These are phyloP conservation scores for Xiphorhynchus erythropygius DNA, from an alignment of 2,797 vertebrate species.

Conservation along the genomic window DNA sequence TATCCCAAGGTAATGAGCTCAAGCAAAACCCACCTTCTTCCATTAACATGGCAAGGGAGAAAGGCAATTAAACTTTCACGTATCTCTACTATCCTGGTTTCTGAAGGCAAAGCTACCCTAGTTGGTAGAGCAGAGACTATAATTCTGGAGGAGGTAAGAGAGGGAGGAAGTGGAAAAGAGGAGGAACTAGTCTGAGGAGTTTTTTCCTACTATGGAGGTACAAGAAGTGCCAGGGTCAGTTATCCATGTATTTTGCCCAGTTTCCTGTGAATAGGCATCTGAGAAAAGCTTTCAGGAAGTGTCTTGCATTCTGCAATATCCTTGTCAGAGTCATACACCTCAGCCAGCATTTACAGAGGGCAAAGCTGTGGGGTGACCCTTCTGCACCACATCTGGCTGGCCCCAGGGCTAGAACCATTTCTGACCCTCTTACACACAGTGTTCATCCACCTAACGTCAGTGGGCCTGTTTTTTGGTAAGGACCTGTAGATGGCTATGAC, in stretches of 20 bases:
- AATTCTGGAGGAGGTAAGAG: neutral
- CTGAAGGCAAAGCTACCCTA: neutral
- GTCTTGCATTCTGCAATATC: rapidly evolving
- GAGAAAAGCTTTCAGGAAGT: neutral
- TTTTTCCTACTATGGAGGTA: neutral
- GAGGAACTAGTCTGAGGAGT: neutral
- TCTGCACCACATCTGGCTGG: too few species aligned
- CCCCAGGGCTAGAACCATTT: neutral
- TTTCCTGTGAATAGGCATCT: neutral
- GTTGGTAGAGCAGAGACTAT: neutral
- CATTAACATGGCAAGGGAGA: neutral
- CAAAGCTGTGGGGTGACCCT: neutral
- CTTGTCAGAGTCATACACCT: neutral
- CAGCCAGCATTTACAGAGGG: neutral
- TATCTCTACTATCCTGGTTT: neutral
- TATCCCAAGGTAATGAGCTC: neutral
- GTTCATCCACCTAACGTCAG: neutral
- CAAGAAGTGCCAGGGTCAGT: neutral
- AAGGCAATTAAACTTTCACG: neutral
- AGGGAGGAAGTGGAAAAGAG: neutral
- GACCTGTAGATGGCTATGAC: neutral
- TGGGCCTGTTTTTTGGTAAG: neutral
- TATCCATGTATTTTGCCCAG: neutral
- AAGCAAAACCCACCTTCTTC: neutral
- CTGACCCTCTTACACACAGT: neutral